phyloP scores from a whole-genome alignment of 1,140 invertebrate genomes.

The Oryctes rhinoceros region DNA sequence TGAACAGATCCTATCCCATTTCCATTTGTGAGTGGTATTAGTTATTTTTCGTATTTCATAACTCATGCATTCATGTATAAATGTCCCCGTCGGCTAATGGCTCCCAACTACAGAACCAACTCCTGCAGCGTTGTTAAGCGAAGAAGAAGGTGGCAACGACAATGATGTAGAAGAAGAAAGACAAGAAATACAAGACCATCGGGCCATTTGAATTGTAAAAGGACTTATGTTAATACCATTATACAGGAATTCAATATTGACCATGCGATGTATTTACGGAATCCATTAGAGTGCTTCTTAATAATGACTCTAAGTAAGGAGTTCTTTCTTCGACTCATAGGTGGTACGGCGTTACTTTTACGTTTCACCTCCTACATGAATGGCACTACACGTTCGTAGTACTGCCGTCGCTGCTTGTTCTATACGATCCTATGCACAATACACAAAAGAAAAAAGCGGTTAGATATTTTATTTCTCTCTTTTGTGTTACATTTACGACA shows the following conservation, averaged over 20 bases:
- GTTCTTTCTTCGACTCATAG: slow-evolving; percentile 15
- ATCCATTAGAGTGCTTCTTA: slow-evolving; percentile 15
- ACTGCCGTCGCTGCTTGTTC: background rate
- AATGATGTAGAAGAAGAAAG: background rate
- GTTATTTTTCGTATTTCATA: background rate
- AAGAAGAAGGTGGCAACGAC: background rate
- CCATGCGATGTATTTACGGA: slow-evolving; percentile 7
- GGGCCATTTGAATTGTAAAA: slow-evolving; percentile 21
- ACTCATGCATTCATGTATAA: background rate
- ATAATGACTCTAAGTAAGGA: slow-evolving; percentile 22
- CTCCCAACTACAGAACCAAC: background rate
- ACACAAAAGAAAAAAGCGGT: slow-evolving; percentile 18
- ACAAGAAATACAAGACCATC: slow-evolving; percentile 1
- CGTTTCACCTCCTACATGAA: background rate
- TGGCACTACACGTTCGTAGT: background rate
- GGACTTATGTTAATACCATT: slow-evolving; percentile 19
- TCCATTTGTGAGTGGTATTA: background rate
- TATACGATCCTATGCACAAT: background rate
- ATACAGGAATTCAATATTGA: slow-evolving; percentile 19
- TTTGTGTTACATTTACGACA: slow-evolving; percentile 22
- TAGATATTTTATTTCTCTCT: slow-evolving; percentile 19
- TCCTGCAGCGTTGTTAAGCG: background rate
- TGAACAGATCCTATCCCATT: background rate
- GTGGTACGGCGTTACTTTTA: slow-evolving; percentile 9
- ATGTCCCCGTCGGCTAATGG: background rate